Percentiles rank a stretch among this genome's conserved stretches.
Evolutionary conservation across 2,888 invertebrate genomes (phyloP).

Genomic region (Dendrolimus pini): DNA sequence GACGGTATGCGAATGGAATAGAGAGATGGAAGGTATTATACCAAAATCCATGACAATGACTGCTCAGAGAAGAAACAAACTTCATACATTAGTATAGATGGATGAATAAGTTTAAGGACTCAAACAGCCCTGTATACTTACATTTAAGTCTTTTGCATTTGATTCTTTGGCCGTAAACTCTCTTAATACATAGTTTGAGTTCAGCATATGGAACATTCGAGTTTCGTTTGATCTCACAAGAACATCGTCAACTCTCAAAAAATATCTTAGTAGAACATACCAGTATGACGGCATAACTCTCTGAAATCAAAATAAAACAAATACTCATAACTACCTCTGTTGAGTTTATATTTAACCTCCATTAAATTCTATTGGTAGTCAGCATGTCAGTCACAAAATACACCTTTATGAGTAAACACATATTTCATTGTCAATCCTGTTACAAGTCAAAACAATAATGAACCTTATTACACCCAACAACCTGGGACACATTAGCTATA

Average conservation of each 20-base stretch:
- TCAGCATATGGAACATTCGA: conserved; percentile 87
- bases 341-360: too few relatives aligned
- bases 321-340: too few relatives aligned
- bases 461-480: too few relatives aligned
- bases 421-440: too few relatives aligned
- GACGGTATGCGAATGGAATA: too few relatives aligned
- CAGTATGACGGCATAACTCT: conserved; percentile 97
- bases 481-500: too few relatives aligned
- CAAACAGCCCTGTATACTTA: conserved; percentile 36
- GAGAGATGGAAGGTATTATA: not conserved
- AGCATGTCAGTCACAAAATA: too few relatives aligned
- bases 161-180: conserved; percentile 90
- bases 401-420: too few relatives aligned
- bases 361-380: too few relatives aligned
- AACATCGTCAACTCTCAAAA: conserved; percentile 95
- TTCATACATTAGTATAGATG: not conserved
- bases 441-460: too few relatives aligned
- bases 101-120: not conserved
- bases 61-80: not conserved
- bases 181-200: conserved; percentile 85
- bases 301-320: conserved; percentile 61
- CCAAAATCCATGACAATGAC: not conserved
- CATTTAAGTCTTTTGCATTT: conserved; percentile 81
- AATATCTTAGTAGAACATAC: conserved; percentile 93
- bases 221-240: conserved; percentile 93